Percentiles rank a stretch among this genome's conserved stretches.
Evolutionary conservation across 2,888 invertebrate species (phyloP).

Genomic region (Galerucella pusilla): DNA sequence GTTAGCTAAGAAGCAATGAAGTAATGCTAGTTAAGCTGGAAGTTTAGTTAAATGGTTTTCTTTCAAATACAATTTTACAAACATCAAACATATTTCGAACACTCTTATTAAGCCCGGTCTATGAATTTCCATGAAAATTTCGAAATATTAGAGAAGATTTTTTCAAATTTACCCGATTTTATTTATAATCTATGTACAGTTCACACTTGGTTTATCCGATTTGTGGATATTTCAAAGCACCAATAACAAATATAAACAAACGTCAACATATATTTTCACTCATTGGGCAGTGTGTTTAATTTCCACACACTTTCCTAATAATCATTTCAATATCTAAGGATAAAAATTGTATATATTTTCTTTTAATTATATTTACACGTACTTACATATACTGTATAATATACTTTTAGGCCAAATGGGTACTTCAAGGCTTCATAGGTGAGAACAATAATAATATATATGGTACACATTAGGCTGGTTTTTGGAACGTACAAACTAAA

Average conservation of each 20-base stretch:
- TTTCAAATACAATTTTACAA: neutral
- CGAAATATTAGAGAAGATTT: constrained; percentile 34
- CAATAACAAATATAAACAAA: constrained; percentile 34
- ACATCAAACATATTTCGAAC: constrained; percentile 8
- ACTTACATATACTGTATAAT: constrained; percentile 24
- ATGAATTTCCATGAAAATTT: neutral
- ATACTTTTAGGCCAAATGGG: constrained; percentile 42
- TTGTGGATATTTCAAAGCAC: constrained; percentile 24
- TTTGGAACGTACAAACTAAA: neutral
- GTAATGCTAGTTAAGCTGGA: neutral
- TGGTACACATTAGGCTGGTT: neutral
- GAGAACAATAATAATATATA: constrained; percentile 21
- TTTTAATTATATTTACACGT: constrained; percentile 37
- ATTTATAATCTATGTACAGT: constrained; percentile 42
- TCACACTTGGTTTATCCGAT: constrained; percentile 36
- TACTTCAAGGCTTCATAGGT: constrained; percentile 38
- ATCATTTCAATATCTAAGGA: constrained; percentile 38
- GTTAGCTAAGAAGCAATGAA: constrained; percentile 7
- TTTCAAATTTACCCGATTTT: constrained; percentile 36
- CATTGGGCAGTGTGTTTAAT: constrained; percentile 46
- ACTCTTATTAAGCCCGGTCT: neutral
- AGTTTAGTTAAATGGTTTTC: neutral
- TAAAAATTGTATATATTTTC: constrained; percentile 40
- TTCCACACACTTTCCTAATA: constrained; percentile 40
- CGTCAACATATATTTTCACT: constrained; percentile 47